Percentiles rank a stretch among this genome's conserved stretches.
Conservation (phyloP, 2,888 invertebrate species). For the Amblyjoppa proteus region DNA sequence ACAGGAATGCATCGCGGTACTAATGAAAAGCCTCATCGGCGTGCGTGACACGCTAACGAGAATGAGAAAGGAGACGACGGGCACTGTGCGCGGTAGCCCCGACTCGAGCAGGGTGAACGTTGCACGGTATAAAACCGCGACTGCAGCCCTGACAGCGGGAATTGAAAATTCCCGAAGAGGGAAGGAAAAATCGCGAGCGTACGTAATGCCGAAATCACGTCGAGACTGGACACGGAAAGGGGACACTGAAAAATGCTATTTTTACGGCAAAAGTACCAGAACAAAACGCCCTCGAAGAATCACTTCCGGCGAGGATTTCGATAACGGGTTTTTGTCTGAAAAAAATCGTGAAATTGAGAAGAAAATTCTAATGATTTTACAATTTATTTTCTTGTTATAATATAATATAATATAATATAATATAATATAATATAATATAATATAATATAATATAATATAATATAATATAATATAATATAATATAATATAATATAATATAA, state of each 20-base stretch:
- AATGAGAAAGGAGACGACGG: constrained; percentile 60
- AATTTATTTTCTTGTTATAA: too few species aligned
- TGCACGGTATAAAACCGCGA: constrained; percentile 50
- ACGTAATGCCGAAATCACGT: constrained; percentile 27
- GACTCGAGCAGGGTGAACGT: constrained; percentile 2
- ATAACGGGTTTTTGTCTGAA: not conserved
- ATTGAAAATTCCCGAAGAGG: constrained; percentile 81
- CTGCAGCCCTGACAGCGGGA: constrained; percentile 78
- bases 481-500: too few species aligned
- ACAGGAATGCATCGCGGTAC: constrained; percentile 83
- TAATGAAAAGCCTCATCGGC: constrained; percentile 85
- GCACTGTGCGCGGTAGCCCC: not conserved
- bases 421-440: too few species aligned
- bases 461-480: too few species aligned
- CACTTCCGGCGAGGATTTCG: not conserved
- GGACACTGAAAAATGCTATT: constrained; percentile 35
- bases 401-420: too few species aligned
- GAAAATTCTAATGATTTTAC: too few species aligned
- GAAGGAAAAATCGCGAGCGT: constrained; percentile 22
- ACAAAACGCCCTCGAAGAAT: constrained; percentile 49
- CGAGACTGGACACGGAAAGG: not conserved
- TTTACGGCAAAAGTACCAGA: constrained; percentile 53
- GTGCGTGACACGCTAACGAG: constrained; percentile 83
- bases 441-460: too few species aligned
- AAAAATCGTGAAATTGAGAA: too few species aligned